Conservation (phyloP, 1,140 invertebrate genomes). For the Eueides isabella region DNA sequence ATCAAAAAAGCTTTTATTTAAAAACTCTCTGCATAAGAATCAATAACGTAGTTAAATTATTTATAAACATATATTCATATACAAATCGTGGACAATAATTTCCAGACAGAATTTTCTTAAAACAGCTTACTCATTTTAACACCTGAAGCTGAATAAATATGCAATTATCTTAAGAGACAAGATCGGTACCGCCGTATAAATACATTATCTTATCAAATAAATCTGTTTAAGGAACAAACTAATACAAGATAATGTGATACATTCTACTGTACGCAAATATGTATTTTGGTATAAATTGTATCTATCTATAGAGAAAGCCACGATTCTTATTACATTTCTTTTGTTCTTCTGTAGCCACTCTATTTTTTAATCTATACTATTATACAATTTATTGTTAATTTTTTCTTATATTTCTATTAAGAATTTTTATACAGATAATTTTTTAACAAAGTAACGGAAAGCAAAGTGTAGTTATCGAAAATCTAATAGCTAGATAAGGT, state of each 20-base stretch:
- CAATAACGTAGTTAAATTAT: too few species aligned
- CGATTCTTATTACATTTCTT: neutral
- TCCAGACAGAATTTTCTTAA: neutral
- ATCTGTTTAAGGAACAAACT: conserved; percentile 67
- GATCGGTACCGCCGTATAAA: conserved; percentile 35
- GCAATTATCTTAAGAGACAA: conserved; percentile 29
- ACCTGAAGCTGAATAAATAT: conserved; percentile 1
- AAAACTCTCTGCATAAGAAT: too few species aligned
- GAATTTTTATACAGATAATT: neutral
- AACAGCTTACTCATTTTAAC: too few species aligned
- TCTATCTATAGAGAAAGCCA: neutral
- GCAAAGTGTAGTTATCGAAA: neutral
- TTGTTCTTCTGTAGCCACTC: neutral
- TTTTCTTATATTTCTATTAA: neutral
- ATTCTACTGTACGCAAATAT: conserved; percentile 25
- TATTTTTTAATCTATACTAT: too few species aligned
- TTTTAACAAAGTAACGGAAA: neutral
- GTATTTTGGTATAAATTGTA: neutral
- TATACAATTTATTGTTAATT: too few species aligned
- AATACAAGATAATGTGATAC: conserved; percentile 48
- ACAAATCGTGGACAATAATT: neutral
- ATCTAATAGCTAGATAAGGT: neutral
- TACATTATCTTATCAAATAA: conserved; percentile 62
- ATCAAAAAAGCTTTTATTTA: neutral
- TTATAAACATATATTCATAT: neutral